Base-by-base conservation (phyloP, 2,113 vertebrate species). In the Pachyramphus minor region DNA sequence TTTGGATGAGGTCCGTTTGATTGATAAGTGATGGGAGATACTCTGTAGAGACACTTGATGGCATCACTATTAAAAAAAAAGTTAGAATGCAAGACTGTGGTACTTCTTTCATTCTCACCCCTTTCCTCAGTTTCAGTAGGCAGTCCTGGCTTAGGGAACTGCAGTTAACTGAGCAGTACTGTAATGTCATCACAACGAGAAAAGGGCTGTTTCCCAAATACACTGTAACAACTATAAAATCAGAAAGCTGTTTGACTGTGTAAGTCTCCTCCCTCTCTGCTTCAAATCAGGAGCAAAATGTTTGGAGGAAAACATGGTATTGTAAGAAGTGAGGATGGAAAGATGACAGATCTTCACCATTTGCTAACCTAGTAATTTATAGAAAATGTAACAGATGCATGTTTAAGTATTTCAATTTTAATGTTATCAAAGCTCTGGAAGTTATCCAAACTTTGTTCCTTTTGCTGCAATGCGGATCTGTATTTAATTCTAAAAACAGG, bases 21-120 rank as follows among this genome's bases (percentile, higher is more conserved):
- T 18, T 25, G 60, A 11, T 10, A 9, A 0, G 1, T 74, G 49
- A 85, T 75, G 4, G 11, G 91, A 88, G 94, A 10, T 97, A 47
- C 93, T 82, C 87, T 49, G 12, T 89, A 27, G 53, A 89, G 96
- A 93, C 97, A 96, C 97, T 91, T 76, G 97, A 97, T 97, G 98
- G 97, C 97, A 94, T 94, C 73, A 79, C 59, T 30, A 63, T 86
- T 93, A 41, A 8, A 62, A 56, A 52, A 50, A 85, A 67, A 59
- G 0, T 44, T 62, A 8, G 71, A 66, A n/a, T 28, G 35, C 1
- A 23, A 22, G 56, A 22, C 8, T 4, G 7, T 41, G 31, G 69
- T 19, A 0, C 6, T 30, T 44, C 39, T 74, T 45, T 42, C 41
- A 21, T 41, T 45, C 37, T 42, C 5, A 3, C 18, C 30, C 16